Evolutionary conservation across 1,140 invertebrate species (phyloP), one percentile per base, ranked within the genome.

Genomic region (Sesamia nonagrioides): DNA sequence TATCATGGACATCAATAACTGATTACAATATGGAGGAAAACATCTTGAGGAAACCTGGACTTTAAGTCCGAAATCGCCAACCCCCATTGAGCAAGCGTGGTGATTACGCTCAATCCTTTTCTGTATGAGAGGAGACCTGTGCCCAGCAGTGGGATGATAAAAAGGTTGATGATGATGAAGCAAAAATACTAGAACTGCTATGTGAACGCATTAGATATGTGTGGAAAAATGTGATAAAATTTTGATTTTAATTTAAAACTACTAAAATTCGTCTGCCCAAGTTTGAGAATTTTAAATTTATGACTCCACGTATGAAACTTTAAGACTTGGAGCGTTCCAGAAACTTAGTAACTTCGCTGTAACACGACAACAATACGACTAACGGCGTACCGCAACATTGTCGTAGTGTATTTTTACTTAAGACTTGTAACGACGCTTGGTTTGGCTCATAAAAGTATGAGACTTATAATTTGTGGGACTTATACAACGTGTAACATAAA

Each of bases 361-460:
- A 68, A 68, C 18, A 48, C 63, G 40, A 48, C 42, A 68, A 68
- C 63, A 68, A 68, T 48, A 68, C 63, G 40, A 48, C 63, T 63
- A 48, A 68, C 63, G 42, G 40, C 63, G 63, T 68, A 48, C 42
- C 63, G 8, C 40, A 13, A 68, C 37, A 50, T 42, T 68, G 42
- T 68, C 63, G 40, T 48, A 27, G 63, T 50, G 18, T 50, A 68
- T 68, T 68, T 68, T 68, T 68, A 48, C 42, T 48, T 7, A 5
- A 1, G 18, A 50, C 63, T 68, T 50, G 63, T 6, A 27, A 37
- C 37, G 3, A 5, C 63, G 63, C 18, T 50, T 21, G 11, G 63
- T 68, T 18, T 48, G 42, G 27, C 63, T 68, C 50, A 37, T 61
- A 68, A 68, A 68, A 68, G 40, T 68, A 15, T 11, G 13, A 48